Evolutionary conservation across 2,797 vertebrate species (phyloP).

Genomic region (Coilia nasus): DNA sequence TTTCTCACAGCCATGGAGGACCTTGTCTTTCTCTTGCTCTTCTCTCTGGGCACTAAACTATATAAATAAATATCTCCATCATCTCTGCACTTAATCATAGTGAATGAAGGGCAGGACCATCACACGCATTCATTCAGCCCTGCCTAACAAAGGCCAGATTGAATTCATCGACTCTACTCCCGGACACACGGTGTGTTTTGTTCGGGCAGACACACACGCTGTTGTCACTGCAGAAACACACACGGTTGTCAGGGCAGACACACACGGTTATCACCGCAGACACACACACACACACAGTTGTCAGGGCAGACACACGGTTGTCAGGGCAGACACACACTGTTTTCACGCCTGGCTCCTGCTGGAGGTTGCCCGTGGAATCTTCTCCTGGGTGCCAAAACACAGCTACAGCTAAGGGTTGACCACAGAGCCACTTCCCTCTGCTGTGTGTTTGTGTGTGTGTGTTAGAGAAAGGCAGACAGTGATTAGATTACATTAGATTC

Average conservation of each 20-base stretch:
- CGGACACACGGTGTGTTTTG: conserved; percentile 32
- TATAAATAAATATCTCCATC: conserved; percentile 57
- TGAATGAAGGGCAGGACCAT: background rate
- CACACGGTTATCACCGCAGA: background rate
- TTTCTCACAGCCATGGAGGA: conserved; percentile 67
- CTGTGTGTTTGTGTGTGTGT: background rate
- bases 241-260: too few relatives aligned
- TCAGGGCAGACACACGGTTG: background rate
- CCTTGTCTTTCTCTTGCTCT: conserved; percentile 11
- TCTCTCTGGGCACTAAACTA: conserved; percentile 50
- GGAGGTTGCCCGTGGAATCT: background rate
- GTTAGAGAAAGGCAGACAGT: background rate
- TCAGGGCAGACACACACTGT: background rate
- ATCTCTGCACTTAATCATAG: conserved; percentile 49
- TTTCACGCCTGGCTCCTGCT: background rate
- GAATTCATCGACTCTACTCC: conserved; percentile 64
- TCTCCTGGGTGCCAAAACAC: background rate
- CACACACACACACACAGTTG: background rate
- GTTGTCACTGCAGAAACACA: too few relatives aligned
- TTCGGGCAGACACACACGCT: background rate
- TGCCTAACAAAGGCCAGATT: conserved; percentile 68
- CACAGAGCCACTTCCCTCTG: background rate
- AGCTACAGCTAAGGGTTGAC: background rate
- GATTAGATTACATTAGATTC: too few relatives aligned
- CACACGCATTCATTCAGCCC: conserved; percentile 18